A percentile compares a stretch with the other conserved stretches of the same genome.
These are phyloP conservation scores for Helostoma temminkii DNA, from an alignment of 2,797 vertebrate genomes.

Conservation along the genomic window DNA sequence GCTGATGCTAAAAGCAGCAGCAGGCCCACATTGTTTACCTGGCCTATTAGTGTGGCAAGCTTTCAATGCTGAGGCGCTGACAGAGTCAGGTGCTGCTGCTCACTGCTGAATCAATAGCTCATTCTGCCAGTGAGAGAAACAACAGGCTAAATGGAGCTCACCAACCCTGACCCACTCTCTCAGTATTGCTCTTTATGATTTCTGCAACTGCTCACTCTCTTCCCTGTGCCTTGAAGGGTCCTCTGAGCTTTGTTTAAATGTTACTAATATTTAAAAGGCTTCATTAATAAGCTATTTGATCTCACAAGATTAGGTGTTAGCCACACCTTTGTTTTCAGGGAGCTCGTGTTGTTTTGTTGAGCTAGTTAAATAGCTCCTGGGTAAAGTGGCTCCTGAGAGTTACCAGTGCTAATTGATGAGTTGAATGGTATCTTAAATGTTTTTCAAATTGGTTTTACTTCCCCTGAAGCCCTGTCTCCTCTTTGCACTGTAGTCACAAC, in stretches of 20 bases:
- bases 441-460: constrained; percentile 11
- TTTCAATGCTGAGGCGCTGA: constrained; percentile 41
- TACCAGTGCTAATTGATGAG: constrained; percentile 35
- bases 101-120: constrained; percentile 77
- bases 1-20: constrained; percentile 50
- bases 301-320: constrained; percentile 36
- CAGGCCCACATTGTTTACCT: constrained; percentile 67
- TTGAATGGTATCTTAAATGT: constrained; percentile 1
- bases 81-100: constrained; percentile 61
- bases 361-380: constrained; percentile 25
- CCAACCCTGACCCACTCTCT: constrained; percentile 62
- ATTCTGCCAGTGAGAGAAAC: constrained; percentile 71
- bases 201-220: constrained; percentile 30
- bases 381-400: constrained; percentile 24
- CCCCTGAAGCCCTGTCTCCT: constrained; percentile 17
- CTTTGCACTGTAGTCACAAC: constrained; percentile 90
- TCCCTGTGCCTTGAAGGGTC: constrained; percentile 7
- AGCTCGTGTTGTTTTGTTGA: constrained; percentile 33
- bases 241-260: constrained; percentile 39
- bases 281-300: constrained; percentile 54
- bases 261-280: constrained; percentile 46
- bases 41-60: constrained; percentile 55
- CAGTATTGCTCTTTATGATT: constrained; percentile 50
- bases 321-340: constrained; percentile 12
- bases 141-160: constrained; percentile 70